Base-by-base conservation (phyloP, 35 echinoderm and acorn worm genomes). In the Apostichopus japonicus region DNA sequence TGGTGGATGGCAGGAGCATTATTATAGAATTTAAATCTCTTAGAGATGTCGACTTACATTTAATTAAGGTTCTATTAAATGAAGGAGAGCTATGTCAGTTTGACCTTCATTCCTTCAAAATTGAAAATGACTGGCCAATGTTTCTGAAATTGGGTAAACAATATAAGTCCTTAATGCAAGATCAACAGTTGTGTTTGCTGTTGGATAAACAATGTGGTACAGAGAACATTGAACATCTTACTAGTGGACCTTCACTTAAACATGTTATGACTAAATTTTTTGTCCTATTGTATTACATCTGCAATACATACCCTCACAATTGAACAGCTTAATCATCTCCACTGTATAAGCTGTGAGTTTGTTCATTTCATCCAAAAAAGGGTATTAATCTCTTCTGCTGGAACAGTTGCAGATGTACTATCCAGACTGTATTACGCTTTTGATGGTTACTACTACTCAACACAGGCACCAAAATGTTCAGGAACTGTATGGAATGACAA, bases 401-500 rank as follows among this genome's bases (percentile, higher is more conserved):
- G 10, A 23, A 44, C 77, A 79, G 77, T 79, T 23, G 25, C 7
- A 8, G 33, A 7, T 25, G 19, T 79, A 23, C 77, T 79, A 25
- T 79, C 77, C 25, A 25, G 77, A 22, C 9, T 25, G 19, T 79
- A 7, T 23, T 79, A 79, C 10, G 77, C 77, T 22, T 79, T 79
- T 79, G 77, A 79, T 44, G 23, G 77, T 79, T 44, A 25, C 8
- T 79, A 79, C 77, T 79, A 23, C 77, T 79, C n/a, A n/a, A n/a
- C n/a, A n/a, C n/a, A n/a, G n/a, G n/a, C n/a, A n/a, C n/a, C 77
- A 24, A 79, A 17, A 79, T 79, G 77, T 79, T 79, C 77, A 79
- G 77, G 77, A 79, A 79, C 33, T 79, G 33, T 79, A 79, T 79
- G 77, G 21, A 2, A 24, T 2, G 6, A 79, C 21, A 79, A 79